Percentiles rank a stretch among this genome's conserved stretches.
These are phyloP conservation scores for Liolophura sinensis DNA, from an alignment of 1,140 invertebrate species.

Conservation along the genomic window DNA sequence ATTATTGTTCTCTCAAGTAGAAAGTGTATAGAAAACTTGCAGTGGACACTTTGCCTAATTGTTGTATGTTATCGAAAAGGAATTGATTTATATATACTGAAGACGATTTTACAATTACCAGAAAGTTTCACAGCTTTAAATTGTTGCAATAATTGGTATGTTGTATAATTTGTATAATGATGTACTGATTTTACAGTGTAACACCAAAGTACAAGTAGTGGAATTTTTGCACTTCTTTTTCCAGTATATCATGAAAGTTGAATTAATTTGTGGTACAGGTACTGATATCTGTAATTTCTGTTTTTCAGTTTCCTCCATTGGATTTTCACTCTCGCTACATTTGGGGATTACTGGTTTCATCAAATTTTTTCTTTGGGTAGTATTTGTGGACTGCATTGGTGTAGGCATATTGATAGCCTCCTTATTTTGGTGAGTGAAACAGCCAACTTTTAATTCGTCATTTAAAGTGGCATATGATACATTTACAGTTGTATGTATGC, in stretches of 20 bases:
- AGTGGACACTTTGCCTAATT: too few relatives aligned
- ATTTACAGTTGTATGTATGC: too few relatives aligned
- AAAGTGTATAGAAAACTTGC: too few relatives aligned
- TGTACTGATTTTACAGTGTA: background rate
- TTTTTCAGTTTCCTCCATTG: constrained; percentile 82
- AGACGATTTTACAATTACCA: too few relatives aligned
- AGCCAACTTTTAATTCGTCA: too few relatives aligned
- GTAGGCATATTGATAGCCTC: constrained; percentile 87
- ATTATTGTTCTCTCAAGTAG: too few relatives aligned
- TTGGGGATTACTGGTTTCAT: constrained; percentile 78
- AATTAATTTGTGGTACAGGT: background rate
- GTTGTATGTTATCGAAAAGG: too few relatives aligned
- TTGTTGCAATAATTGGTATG: background rate
- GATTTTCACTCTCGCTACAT: constrained; percentile 81
- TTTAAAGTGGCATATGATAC: too few relatives aligned
- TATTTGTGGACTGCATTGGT: constrained; percentile 93
- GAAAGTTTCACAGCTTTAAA: too few relatives aligned
- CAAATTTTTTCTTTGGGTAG: constrained; percentile 87
- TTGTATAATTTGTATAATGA: background rate
- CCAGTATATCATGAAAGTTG: too few relatives aligned
- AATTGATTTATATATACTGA: too few relatives aligned
- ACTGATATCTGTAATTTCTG: constrained; percentile 23
- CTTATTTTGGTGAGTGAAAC: constrained; percentile 72
- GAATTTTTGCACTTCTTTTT: background rate
- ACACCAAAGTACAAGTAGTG: background rate